Percentiles rank a stretch among this genome's conserved stretches.
These are phyloP conservation scores for Agrotis segetum DNA, from an alignment of 2,888 invertebrate species.

Conservation along the genomic window DNA sequence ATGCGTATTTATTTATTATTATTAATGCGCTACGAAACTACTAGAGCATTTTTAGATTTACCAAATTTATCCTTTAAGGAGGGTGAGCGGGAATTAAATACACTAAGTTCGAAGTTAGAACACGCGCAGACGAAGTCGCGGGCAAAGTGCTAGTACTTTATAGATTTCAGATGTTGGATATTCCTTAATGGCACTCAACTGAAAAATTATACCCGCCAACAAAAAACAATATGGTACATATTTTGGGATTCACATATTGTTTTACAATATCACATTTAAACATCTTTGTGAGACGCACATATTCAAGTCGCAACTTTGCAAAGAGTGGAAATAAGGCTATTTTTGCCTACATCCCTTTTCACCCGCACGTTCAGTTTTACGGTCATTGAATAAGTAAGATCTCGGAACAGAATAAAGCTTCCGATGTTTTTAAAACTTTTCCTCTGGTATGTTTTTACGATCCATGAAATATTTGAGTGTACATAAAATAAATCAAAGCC, in stretches of 20 bases:
- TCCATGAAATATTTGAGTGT: constrained; percentile 35
- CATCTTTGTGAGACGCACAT: constrained; percentile 20
- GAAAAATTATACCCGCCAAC: constrained; percentile 22
- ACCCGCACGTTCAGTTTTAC: constrained; percentile 45
- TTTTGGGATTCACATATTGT: constrained; percentile 37
- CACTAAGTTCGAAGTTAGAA: no score
- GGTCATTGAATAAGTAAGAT: constrained; percentile 56
- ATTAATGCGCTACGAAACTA: no score
- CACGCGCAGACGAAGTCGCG: no score
- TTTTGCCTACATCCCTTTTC: constrained; percentile 38
- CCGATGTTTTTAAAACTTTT: constrained; percentile 27
- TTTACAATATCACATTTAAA: constrained; percentile 37
- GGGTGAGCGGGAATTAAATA: no score
- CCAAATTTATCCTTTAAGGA: no score
- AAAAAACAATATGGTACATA: constrained; percentile 30
- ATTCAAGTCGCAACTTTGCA: constrained; percentile 35
- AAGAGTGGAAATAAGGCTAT: constrained; percentile 43
- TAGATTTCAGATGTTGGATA: neutral
- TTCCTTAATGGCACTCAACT: constrained; percentile 3
- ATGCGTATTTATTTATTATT: no score
- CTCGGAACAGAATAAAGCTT: constrained; percentile 30
- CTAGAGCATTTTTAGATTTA: no score
- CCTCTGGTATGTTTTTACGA: constrained; percentile 28
- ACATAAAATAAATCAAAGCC: constrained; percentile 31
- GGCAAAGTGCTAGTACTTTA: no score